Evolutionary conservation across 2,113 vertebrate species (phyloP).

Genomic region (Psettodes erumei): DNA sequence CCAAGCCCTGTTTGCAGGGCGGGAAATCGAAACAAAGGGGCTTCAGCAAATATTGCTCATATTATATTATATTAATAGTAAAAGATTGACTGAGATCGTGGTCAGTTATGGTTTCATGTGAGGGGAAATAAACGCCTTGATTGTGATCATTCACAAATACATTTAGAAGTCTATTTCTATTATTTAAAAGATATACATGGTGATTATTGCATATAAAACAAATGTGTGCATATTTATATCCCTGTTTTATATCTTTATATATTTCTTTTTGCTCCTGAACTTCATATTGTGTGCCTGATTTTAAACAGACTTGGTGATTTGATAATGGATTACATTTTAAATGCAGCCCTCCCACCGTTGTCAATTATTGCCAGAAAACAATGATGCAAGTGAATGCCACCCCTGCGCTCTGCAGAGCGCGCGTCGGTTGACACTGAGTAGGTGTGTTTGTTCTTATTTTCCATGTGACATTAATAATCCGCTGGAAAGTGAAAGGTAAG

Average conservation of each 20-base stretch:
- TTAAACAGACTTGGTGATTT: constrained; percentile 33
- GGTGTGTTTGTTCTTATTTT: constrained; percentile 68
- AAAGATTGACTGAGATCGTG: not conserved
- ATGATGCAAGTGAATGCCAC: constrained; percentile 72
- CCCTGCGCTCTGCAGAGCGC: constrained; percentile 24
- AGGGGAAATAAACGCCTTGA: not conserved
- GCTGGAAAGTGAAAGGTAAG: constrained; percentile 69
- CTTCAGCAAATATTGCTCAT: not conserved
- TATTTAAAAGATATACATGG: not conserved
- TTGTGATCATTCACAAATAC: not conserved
- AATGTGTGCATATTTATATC: no score
- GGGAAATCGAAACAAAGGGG: constrained; percentile 16
- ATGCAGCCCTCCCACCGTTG: constrained; percentile 53
- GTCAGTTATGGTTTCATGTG: not conserved
- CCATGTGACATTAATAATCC: constrained; percentile 76
- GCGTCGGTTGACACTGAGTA: constrained; percentile 49
- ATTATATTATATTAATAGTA: not conserved
- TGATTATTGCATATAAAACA: not conserved
- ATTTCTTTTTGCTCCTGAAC: not conserved
- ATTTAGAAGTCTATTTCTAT: not conserved
- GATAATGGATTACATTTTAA: constrained; percentile 60
- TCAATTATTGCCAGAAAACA: constrained; percentile 43
- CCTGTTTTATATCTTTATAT: no score
- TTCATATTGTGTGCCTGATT: constrained; percentile 8
- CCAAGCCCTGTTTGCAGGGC: constrained; percentile 25